Evolutionary conservation across 1,140 invertebrate species (phyloP), one percentile per base, ranked within the genome.

Genomic region (Phthorimaea operculella): DNA sequence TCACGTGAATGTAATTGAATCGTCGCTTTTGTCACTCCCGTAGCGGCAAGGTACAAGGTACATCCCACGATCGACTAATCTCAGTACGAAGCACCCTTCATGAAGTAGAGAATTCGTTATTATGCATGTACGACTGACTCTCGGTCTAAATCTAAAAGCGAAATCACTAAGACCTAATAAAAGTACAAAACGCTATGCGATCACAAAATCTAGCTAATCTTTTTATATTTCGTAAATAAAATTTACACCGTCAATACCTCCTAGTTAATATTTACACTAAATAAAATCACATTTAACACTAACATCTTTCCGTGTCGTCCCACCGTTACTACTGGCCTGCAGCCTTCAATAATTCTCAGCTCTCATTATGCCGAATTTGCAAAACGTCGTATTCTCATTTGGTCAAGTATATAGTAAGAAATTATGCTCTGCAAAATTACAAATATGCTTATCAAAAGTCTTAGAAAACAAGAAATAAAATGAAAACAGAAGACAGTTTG

Each of bases 131-230:
- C 21, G 48, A 50, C 52, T 53, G 39, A 15, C 34, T 36, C 44
- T 53, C 15, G 44, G 52, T 45, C 36, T 53, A 42, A 49, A 57
- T 62, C 61, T 64, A 70, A 66, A 74, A 75, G 63, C 68, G 60
- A 64, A 54, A 56, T 59, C 58, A 56, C 57, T 66, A 61, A 64
- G 5, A 64, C 60, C 62, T 70, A 70, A 70, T 69, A 76, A 74
- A 74, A 75, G 72, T 83, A 83, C 69, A 83, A 83, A 83, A 83
- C 78, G 75, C 72, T 79, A 78, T 70, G 80, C 78, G 75, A 79
- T 79, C 75, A 79, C 73, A 79, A 76, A 39, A 75, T 69, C 73
- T 76, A 80, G 66, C 73, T 74, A 74, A 66, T 70, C 51, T 65
- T 28, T 73, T 70, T 70, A 72, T 73, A 81, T 16, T 14, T 74